Evolutionary conservation across 2,113 vertebrate genomes (phyloP).

Genomic region (Penelope pileata): DNA sequence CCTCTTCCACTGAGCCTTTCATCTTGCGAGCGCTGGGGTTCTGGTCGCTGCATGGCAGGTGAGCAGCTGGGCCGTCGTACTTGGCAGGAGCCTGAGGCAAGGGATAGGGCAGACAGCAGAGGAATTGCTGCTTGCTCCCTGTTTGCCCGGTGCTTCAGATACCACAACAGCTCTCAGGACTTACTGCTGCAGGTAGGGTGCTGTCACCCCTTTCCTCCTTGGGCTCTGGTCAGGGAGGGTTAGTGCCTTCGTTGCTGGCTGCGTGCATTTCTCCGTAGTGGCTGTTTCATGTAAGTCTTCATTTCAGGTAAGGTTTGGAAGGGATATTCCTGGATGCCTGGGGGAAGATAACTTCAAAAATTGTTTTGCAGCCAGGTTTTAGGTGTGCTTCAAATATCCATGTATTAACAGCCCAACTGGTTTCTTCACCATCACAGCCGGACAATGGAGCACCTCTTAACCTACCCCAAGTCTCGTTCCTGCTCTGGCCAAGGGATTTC

Average conservation of each 20-base stretch:
- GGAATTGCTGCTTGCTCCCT: not conserved
- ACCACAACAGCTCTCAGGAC: not conserved
- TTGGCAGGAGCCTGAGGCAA: too few species aligned
- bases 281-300: not conserved
- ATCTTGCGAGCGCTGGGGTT: not conserved
- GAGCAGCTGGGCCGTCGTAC: not conserved
- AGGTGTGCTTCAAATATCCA: not conserved
- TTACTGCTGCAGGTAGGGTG: not conserved
- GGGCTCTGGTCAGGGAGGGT: not conserved
- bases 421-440: fast-evolving
- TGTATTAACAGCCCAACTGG: not conserved
- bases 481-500: not conserved
- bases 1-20: not conserved
- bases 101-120: not conserved
- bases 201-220: not conserved
- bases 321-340: not conserved
- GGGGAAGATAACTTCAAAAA: not conserved
- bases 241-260: not conserved
- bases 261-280: not conserved
- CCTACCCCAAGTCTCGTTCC: not conserved
- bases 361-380: not conserved
- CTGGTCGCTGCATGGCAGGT: not conserved
- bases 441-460: not conserved
- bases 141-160: not conserved
- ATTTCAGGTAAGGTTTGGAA: not conserved